Evolutionary conservation across 2,113 vertebrate species (phyloP).

Genomic region (Dascyllus trimaculatus): DNA sequence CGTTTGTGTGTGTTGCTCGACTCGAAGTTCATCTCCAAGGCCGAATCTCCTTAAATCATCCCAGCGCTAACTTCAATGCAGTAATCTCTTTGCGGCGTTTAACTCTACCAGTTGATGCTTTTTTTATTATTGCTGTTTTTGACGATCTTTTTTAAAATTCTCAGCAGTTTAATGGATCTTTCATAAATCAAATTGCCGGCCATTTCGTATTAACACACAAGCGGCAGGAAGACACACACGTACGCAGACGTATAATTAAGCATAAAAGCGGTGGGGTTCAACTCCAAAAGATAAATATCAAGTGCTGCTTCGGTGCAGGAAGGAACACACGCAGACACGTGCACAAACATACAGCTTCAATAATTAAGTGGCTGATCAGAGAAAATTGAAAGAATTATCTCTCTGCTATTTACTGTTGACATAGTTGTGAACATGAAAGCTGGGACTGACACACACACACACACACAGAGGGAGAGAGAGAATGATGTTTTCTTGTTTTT

Average conservation of each 20-base stretch:
- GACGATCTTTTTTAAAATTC: background rate
- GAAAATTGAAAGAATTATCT: constrained; percentile 61
- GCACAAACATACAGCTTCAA: constrained; percentile 40
- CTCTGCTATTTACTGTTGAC: constrained; percentile 58
- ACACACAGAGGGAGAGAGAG: constrained; percentile 18
- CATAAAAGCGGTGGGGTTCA: constrained; percentile 23
- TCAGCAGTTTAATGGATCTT: background rate
- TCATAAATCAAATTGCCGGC: constrained; percentile 17
- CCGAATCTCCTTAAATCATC: constrained; percentile 11
- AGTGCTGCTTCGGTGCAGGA: constrained; percentile 25
- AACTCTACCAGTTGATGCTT: background rate
- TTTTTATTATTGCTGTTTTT: constrained; percentile 1
- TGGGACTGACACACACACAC: constrained; percentile 1
- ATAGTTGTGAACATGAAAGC: constrained; percentile 64
- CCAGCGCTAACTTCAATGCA: background rate
- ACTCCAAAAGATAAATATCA: constrained; percentile 15
- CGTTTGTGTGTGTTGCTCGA: background rate
- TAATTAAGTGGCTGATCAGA: constrained; percentile 70
- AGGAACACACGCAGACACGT: constrained; percentile 26
- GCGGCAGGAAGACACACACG: background rate
- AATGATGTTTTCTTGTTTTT: constrained; percentile 68
- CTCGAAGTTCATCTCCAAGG: background rate
- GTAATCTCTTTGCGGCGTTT: background rate
- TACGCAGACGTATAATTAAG: constrained; percentile 1
- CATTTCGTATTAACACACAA: constrained; percentile 2